phyloP scores from a whole-genome alignment of 1,140 invertebrate genomes.

The Zaprionus nigranus region DNA sequence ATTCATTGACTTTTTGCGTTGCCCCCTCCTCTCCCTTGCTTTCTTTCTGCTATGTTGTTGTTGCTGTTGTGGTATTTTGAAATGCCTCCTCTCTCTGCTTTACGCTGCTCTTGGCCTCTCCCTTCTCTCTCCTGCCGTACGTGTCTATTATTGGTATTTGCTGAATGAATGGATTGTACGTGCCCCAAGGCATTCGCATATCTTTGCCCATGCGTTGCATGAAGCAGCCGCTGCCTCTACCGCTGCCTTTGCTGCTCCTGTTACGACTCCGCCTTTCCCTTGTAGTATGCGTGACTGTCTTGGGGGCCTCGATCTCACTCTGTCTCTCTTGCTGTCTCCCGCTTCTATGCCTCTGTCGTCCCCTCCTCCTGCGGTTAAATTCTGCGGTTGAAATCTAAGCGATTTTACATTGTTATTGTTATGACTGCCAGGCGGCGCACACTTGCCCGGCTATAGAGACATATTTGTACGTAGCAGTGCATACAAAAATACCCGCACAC shows the following conservation, averaged over 20 bases:
- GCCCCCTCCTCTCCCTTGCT: background rate
- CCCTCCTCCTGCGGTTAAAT: conserved; percentile 43
- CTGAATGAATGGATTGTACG: conserved; percentile 82
- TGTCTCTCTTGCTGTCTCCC: too few relatives aligned
- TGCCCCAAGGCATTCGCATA: conserved; percentile 78
- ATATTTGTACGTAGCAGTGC: conserved; percentile 8
- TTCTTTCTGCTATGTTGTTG: background rate
- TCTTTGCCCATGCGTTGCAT: conserved; percentile 51
- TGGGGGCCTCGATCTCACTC: background rate
- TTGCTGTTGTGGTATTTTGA: conserved; percentile 69
- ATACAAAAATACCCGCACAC: background rate
- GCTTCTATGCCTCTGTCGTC: background rate
- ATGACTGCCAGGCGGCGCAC: conserved; percentile 60
- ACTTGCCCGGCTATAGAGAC: conserved; percentile 25
- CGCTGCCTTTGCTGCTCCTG: conserved; percentile 22
- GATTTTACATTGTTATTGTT: conserved; percentile 83
- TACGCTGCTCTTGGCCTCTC: background rate
- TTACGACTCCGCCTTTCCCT: conserved; percentile 66
- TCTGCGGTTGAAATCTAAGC: conserved; percentile 80
- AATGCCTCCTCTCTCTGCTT: conserved; percentile 50
- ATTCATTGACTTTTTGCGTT: conserved; percentile 74
- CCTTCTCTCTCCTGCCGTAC: conserved; percentile 49
- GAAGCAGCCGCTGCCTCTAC: conserved; percentile 17
- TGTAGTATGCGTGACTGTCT: conserved; percentile 47
- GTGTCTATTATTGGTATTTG: conserved; percentile 83